Base-by-base conservation (phyloP, 2,113 vertebrate genomes). In the Ctenodactylus gundi region DNA sequence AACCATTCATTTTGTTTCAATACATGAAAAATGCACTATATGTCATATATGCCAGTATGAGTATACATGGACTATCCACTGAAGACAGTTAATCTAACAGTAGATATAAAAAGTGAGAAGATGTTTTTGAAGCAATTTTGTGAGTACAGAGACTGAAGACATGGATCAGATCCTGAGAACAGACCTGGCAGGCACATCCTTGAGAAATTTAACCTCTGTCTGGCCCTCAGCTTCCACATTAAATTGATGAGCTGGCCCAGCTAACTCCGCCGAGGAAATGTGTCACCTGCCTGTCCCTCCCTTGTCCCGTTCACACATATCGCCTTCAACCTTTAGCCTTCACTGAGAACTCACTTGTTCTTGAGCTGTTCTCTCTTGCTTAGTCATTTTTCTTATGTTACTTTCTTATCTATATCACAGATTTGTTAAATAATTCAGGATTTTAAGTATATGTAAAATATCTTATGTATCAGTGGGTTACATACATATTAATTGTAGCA, bases 101-200 rank as follows among this genome's bases (percentile, higher is more conserved):
- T 1, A 73, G 73, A 60, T 36, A 64, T 34, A 65, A 87, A n/a
- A 41, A 82, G 13, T 31, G 17, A 55, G 39, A 8, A 44, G 29
- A 58, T 75, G 60, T 39, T 72, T 44, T 44, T 41, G 27, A 44
- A 44, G 39, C 29, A 41, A 72, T 44, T 13, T 25, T 41, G 21
- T 53, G 39, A 39, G 4, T 29, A 1, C 3, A 57, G 36, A 64
- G 44, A 72, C 1, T 17, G 70, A 10, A 4, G 6, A 13, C 62
- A 27, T 13, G 20, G 27, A n/a, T 3, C 9, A 1, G 6, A 10
- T 11, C 31, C 20, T 49, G 49, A 13, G 14, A 44, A 31, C 1
- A 62, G 27, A 51, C 11, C 44, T 18, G 18, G 7, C 36, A n/a
- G 21, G 7, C 27, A 17, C 23, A 20, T 5, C 1, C 8, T 18